phyloP scores from a whole-genome alignment of 37 sponge, comb jelly and placozoan species.

The Halichondria panicea region DNA sequence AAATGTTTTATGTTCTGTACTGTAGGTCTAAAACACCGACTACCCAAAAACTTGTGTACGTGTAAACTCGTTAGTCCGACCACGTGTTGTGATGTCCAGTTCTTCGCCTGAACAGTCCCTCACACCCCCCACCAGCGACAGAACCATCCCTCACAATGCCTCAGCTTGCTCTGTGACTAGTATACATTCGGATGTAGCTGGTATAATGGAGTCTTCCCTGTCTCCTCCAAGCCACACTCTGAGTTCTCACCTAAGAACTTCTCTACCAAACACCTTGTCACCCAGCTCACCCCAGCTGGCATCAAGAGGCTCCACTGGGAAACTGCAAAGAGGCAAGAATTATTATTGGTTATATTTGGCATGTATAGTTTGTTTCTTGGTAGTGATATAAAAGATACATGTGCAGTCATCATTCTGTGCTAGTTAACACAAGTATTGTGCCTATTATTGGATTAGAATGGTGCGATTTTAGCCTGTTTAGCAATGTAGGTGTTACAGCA shows the following conservation, averaged over 20 bases:
- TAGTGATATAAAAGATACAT: neutral
- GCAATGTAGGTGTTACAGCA: too few species aligned
- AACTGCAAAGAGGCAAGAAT: neutral
- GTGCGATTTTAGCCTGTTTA: too few species aligned
- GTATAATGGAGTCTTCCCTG: too few species aligned
- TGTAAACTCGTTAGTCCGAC: too few species aligned
- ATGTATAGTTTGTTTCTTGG: neutral
- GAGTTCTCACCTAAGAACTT: neutral
- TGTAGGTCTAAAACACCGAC: too few species aligned
- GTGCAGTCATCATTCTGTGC: too few species aligned
- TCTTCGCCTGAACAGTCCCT: conserved; percentile 21
- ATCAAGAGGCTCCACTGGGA: neutral
- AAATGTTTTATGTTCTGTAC: too few species aligned
- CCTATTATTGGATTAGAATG: too few species aligned
- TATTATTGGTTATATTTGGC: neutral
- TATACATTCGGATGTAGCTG: neutral
- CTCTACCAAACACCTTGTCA: neutral
- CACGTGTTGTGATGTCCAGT: conserved; percentile 21
- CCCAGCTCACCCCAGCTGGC: conserved; percentile 14
- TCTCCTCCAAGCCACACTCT: conserved; percentile 1
- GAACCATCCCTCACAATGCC: neutral
- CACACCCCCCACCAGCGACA: neutral
- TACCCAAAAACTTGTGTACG: too few species aligned
- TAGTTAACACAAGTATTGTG: too few species aligned
- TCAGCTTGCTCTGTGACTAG: conserved; percentile 5